phyloP scores from a whole-genome alignment of 2,113 vertebrate species.

The Butastur rufipennis region DNA sequence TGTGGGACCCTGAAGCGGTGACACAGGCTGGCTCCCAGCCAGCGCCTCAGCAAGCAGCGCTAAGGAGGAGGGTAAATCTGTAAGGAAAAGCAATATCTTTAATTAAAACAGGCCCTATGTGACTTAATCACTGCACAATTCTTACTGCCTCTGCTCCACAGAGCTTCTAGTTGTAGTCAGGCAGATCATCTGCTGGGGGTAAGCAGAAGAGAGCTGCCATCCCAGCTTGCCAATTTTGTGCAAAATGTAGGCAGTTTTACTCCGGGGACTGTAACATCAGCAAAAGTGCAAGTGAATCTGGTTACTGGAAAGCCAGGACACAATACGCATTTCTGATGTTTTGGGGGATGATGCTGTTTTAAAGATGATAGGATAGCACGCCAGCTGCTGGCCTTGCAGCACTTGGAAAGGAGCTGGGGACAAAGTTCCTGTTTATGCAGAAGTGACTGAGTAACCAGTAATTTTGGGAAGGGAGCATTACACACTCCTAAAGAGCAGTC shows the following conservation, averaged over 20 bases:
- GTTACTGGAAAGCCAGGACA: constrained; percentile 55
- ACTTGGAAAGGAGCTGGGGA: constrained; percentile 46
- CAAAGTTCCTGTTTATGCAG: constrained; percentile 69
- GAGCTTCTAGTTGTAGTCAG: neutral
- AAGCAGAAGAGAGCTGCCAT: neutral
- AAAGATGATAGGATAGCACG: constrained; percentile 58
- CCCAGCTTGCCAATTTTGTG: neutral
- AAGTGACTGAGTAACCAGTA: constrained; percentile 58
- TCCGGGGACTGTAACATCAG: neutral
- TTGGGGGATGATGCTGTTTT: neutral
- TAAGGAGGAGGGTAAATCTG: neutral
- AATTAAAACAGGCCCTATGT: neutral
- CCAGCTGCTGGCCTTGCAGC: constrained; percentile 49
- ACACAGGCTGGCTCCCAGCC: neutral
- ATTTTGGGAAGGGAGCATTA: constrained; percentile 63
- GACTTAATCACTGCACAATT: neutral
- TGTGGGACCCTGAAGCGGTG: neutral
- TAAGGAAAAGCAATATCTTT: neutral
- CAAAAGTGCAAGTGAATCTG: constrained; percentile 33
- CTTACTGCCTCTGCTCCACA: neutral
- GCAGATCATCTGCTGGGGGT: neutral
- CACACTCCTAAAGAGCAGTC: constrained; percentile 53
- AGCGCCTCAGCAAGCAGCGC: neutral
- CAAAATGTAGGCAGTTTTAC: neutral
- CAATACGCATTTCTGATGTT: constrained; percentile 15